Base-by-base conservation (phyloP, 2,797 vertebrate genomes). In the Sebastes vulpes region DNA sequence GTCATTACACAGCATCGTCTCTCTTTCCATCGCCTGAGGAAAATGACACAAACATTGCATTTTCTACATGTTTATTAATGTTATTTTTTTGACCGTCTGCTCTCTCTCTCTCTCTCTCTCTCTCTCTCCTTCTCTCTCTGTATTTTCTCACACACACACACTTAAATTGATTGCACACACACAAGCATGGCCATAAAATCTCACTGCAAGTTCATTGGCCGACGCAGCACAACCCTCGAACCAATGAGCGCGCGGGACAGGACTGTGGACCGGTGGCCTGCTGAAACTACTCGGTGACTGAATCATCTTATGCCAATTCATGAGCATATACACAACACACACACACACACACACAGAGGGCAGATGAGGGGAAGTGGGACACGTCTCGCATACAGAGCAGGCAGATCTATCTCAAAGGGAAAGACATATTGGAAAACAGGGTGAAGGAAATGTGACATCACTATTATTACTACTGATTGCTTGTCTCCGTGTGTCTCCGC, bases 201-300 rank as follows among this genome's bases (percentile, higher is more conserved):
- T 35, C 29, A 42, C 81, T 66, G 68, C 61, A 6, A 9, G 72
- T n/a, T 70, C 77, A 93, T 91, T 94, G 92, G 90, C 61, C 52
- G 69, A 77, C 52, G 63, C 76, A 32, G 50, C 50, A 1, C 52
- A n/a, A 58, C 77, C 66, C 72, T n/a, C 1, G 9, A 79, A 60
- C 92, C 92, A 93, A 92, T 94, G 21, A 73, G 75, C 6, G 6
- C 0, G 4, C 38, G 4, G 82, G 72, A 82, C 82, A 79, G 86
- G 78, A 69, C 84, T 90, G 86, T 61, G 76, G 68, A 72, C 77
- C 9, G 75, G 66, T 46, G 77, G 77, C 60, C 79, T 56, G 69
- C 82, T 82, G 73, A 89, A 93, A 93, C 88, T 91, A 93, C 92
- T 90, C 65, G 32, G 91, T 80, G 82, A 92, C 90, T 90, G 89